Evolutionary conservation across 2,888 invertebrate species (phyloP).

Genomic region (Cryptocephalus primarius): DNA sequence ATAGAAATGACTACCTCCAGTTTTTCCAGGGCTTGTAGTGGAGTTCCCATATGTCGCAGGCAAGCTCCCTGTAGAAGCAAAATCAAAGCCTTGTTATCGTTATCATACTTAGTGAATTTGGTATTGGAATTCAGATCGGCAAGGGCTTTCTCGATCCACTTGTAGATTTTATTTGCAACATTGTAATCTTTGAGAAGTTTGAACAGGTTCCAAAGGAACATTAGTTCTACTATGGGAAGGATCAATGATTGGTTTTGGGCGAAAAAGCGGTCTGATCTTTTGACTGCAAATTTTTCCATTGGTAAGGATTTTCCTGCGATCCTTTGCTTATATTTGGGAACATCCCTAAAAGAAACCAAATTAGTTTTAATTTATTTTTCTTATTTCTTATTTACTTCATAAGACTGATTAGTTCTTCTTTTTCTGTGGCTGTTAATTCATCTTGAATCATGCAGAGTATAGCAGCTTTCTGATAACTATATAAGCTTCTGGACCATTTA

Average conservation of each 20-base stretch:
- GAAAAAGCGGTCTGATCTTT: slow-evolving; percentile 69
- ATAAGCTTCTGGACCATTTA: slow-evolving; percentile 86
- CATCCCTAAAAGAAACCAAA: slow-evolving; percentile 45
- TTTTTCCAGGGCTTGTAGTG: slow-evolving; percentile 66
- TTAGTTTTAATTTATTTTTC: not conserved
- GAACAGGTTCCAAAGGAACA: slow-evolving; percentile 91
- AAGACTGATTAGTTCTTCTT: slow-evolving; percentile 47
- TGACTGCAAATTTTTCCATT: slow-evolving; percentile 92
- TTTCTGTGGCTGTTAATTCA: slow-evolving; percentile 40
- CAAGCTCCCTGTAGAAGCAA: slow-evolving; percentile 75
- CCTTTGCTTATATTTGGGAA: slow-evolving; percentile 72
- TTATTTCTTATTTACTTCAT: slow-evolving; percentile 47
- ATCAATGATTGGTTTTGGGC: slow-evolving; percentile 62
- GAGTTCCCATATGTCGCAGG: slow-evolving; percentile 65
- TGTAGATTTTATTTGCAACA: slow-evolving; percentile 49
- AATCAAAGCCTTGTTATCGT: slow-evolving; percentile 65
- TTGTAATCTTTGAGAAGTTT: slow-evolving; percentile 62
- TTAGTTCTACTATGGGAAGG: slow-evolving; percentile 76
- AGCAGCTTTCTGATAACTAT: slow-evolving; percentile 81
- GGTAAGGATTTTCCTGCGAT: slow-evolving; percentile 95
- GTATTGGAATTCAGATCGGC: slow-evolving; percentile 23
- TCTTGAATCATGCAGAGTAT: slow-evolving; percentile 65
- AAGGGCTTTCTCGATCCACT: slow-evolving; percentile 47
- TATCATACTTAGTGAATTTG: slow-evolving; percentile 42
- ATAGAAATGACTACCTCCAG: slow-evolving; percentile 50